Evolutionary conservation across 2,113 vertebrate genomes (phyloP).

Genomic region (Bombycilla garrulus): DNA sequence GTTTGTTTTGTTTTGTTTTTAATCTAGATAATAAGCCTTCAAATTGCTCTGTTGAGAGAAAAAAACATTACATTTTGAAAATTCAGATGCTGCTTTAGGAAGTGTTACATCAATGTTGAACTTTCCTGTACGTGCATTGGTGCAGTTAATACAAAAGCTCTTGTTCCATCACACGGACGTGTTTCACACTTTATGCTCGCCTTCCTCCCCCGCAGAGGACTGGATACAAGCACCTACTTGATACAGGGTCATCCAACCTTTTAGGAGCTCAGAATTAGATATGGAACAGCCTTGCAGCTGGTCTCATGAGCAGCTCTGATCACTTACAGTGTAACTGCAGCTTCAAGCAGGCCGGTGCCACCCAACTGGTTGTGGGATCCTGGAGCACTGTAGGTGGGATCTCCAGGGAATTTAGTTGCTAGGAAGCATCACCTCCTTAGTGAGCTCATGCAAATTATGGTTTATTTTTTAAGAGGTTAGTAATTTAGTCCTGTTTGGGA

Average conservation of each 20-base stretch:
- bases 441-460: background rate
- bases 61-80: background rate
- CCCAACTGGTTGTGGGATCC: background rate
- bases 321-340: background rate
- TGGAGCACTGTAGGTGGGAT: background rate
- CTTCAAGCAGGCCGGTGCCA: background rate
- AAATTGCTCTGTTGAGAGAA: background rate
- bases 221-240: background rate
- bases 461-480: background rate
- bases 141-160: background rate
- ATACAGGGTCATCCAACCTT: background rate
- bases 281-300: background rate
- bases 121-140: background rate
- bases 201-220: background rate
- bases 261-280: background rate
- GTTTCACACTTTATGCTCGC: background rate
- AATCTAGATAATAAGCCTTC: background rate
- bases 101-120: background rate
- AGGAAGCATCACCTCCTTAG: background rate
- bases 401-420: constrained; percentile 1
- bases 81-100: background rate
- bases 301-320: background rate
- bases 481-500: background rate
- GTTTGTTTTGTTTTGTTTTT: background rate
- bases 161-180: background rate